Base-by-base conservation (phyloP, 2,888 invertebrate genomes). In the Spilosoma lubricipeda region DNA sequence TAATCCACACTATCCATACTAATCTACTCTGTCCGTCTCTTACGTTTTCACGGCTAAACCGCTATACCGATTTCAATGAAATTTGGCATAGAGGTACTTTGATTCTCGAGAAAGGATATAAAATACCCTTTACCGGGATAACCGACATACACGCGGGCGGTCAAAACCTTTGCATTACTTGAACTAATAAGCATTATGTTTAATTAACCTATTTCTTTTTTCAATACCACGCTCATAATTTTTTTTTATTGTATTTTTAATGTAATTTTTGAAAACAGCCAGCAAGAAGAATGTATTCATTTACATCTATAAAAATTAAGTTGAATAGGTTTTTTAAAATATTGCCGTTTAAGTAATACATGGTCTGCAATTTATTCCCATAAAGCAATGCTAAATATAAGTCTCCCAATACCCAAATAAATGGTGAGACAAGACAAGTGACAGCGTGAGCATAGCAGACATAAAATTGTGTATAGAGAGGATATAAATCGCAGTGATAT, bases 121-220 rank as follows among this genome's bases (percentile, higher is more conserved):
- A 33, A 3, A 3, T 33, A 33, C 33, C 3, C 33, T 33, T 33
- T 33, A 33, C 2, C 33, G 3, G 33, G 33, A 33, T 33, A 33
- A 33, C 33, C 33, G 33, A 33, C 33, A 33, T 33, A 33, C 2
- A 33, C 33, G 33, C 33, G 33, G 33, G 33, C 33, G 33, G 33
- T 33, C 33, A 33, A 33, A 33, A 33, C 33, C 33, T 33, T 33
- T 33, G 7, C 70, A 76, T 81, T 75, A 76, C 65, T 77, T 82
- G 71, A 78, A 59, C 71, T 78, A 75, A 83, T 76, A 20, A 45
- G 48, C 42, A 69, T 74, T 68, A 33, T 33, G 33, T 33, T 3
- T 33, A 3, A 33, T 3, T 33, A 3, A 33, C 33, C 33, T 33
- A n/a, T n/a, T 33, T 33, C 3, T 33, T 33, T 33, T 18, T 63